Conservation (phyloP, 2,888 invertebrate species). For the Brachycybe producta region DNA sequence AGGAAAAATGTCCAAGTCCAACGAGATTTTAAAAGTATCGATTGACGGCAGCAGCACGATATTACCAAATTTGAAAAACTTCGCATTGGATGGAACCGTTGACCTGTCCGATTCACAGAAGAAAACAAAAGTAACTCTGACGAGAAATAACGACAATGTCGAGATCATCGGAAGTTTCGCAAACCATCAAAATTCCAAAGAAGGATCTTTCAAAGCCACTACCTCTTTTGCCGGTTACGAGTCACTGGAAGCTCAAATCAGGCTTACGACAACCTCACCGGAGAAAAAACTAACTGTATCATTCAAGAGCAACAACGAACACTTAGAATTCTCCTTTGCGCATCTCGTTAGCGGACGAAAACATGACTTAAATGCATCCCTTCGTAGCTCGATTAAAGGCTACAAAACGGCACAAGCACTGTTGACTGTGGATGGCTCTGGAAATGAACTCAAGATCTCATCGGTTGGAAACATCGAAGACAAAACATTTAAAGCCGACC, state of each 20-base stretch:
- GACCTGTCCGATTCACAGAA: not conserved
- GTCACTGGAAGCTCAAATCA: not conserved
- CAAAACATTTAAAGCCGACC: too few species aligned
- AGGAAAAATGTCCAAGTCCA: not conserved
- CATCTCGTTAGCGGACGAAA: too few species aligned
- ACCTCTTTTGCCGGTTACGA: not conserved
- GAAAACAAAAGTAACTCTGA: not conserved
- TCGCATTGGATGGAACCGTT: not conserved
- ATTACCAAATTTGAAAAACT: slow-evolving; percentile 4
- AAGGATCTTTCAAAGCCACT: not conserved
- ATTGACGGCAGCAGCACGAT: slow-evolving; percentile 3
- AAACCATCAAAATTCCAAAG: not conserved
- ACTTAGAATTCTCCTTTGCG: too few species aligned
- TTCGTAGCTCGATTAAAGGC: too few species aligned
- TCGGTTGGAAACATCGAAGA: too few species aligned
- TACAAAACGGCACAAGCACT: too few species aligned
- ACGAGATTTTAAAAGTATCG: not conserved
- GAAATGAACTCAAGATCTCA: too few species aligned
- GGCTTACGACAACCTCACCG: too few species aligned
- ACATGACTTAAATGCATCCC: too few species aligned
- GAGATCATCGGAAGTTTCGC: not conserved
- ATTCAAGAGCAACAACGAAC: too few species aligned
- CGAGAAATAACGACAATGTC: slow-evolving; percentile 6
- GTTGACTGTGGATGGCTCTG: too few species aligned
- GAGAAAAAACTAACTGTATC: too few species aligned